Evolutionary conservation across 1,140 invertebrate species (phyloP).

Genomic region (Dendrolimus punctatus): DNA sequence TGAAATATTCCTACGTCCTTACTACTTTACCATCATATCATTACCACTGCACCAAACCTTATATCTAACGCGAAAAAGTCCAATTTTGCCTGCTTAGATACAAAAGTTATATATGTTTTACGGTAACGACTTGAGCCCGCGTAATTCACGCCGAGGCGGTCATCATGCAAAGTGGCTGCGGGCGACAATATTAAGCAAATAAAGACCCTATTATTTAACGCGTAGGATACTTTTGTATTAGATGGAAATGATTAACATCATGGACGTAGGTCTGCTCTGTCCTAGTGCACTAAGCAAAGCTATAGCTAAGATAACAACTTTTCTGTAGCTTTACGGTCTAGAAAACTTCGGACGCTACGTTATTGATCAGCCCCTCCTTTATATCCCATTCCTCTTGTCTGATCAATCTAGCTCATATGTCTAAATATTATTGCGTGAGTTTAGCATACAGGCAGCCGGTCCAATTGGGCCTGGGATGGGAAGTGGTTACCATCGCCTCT

Average conservation of each 20-base stretch:
- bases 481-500: too few species aligned
- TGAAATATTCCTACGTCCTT: constrained; percentile 55
- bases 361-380: too few species aligned
- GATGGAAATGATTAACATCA: not conserved
- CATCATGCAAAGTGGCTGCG: constrained; percentile 56
- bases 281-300: too few species aligned
- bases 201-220: not conserved
- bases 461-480: too few species aligned
- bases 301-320: too few species aligned
- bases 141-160: constrained; percentile 65
- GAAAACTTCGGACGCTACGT: too few species aligned
- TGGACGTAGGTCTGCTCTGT: not conserved
- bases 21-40: not conserved
- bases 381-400: too few species aligned
- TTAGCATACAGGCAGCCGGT: too few species aligned
- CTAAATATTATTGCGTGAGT: too few species aligned
- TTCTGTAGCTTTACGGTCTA: too few species aligned
- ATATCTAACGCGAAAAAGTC: constrained; percentile 3
- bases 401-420: too few species aligned
- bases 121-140: constrained; percentile 60
- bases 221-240: not conserved
- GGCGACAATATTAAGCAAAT: not conserved
- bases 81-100: not conserved
- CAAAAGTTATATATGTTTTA: constrained; percentile 7
- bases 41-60: not conserved